phyloP scores from a whole-genome alignment of 1,140 invertebrate species.

The Drosophila ercepeae region DNA sequence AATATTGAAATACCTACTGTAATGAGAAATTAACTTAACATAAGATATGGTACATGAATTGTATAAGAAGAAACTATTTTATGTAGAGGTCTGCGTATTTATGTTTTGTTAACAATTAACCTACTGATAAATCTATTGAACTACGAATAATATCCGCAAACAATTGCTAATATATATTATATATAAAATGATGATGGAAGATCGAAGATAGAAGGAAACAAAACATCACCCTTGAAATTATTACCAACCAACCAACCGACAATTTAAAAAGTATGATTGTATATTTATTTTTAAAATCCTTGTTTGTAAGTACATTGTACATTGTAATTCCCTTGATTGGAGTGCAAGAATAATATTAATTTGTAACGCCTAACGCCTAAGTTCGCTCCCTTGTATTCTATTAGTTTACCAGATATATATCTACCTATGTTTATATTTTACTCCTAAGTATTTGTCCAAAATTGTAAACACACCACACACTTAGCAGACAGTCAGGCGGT shows the following conservation, averaged over 20 bases:
- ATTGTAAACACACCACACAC: constrained; percentile 25
- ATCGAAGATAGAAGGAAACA: constrained; percentile 15
- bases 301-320: constrained; percentile 30
- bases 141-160: constrained; percentile 48
- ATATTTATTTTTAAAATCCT: constrained; percentile 38
- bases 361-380: constrained; percentile 22
- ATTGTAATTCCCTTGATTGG: constrained; percentile 24
- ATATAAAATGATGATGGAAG: constrained; percentile 9
- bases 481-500: constrained; percentile 12
- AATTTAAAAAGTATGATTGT: constrained; percentile 37
- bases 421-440: constrained; percentile 31
- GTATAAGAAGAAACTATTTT: constrained; percentile 70
- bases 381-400: constrained; percentile 43
- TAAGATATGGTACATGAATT: constrained; percentile 38
- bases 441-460: constrained; percentile 42
- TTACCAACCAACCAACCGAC: constrained; percentile 7
- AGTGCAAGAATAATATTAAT: constrained; percentile 19
- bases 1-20: constrained; percentile 30
- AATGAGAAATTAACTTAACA: constrained; percentile 34
- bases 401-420: constrained; percentile 19
- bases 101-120: constrained; percentile 71
- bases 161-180: constrained; percentile 26
- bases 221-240: constrained; percentile 48
- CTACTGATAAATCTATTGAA: constrained; percentile 34
- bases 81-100: constrained; percentile 71